These are phyloP conservation scores for Lamellibrachia luymesi DNA, from an alignment of 1,140 invertebrate genomes.

Conservation along the genomic window DNA sequence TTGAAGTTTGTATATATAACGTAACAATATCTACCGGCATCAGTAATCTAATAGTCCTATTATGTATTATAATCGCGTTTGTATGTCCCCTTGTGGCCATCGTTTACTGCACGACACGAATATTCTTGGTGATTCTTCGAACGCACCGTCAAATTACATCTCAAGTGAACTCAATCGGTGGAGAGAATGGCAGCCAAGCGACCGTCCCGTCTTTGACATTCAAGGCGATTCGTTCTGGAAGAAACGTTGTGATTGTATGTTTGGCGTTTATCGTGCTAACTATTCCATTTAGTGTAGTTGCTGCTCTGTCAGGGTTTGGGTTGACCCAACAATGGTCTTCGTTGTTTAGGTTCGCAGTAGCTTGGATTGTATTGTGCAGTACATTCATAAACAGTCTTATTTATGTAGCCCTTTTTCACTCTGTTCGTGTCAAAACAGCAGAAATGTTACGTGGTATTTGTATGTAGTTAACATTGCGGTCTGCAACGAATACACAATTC, in stretches of 20 bases:
- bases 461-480: too few relatives aligned
- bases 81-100: too few relatives aligned
- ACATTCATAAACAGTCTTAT: background rate
- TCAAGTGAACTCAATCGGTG: background rate
- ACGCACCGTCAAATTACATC: background rate
- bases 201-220: background rate
- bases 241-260: background rate
- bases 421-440: background rate
- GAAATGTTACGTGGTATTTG: background rate
- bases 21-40: background rate
- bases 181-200: background rate
- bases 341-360: background rate
- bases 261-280: background rate
- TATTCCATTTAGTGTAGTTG: background rate
- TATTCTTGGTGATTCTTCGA: too few relatives aligned
- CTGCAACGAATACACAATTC: too few relatives aligned
- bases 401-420: background rate
- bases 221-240: background rate
- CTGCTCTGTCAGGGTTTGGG: background rate
- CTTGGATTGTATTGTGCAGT: background rate
- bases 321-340: background rate
- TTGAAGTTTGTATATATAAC: background rate
- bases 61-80: too few relatives aligned
- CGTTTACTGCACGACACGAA: too few relatives aligned
- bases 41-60: too few relatives aligned